phyloP scores from a whole-genome alignment of 2,888 invertebrate genomes.

The Hypselothyrea guttata region DNA sequence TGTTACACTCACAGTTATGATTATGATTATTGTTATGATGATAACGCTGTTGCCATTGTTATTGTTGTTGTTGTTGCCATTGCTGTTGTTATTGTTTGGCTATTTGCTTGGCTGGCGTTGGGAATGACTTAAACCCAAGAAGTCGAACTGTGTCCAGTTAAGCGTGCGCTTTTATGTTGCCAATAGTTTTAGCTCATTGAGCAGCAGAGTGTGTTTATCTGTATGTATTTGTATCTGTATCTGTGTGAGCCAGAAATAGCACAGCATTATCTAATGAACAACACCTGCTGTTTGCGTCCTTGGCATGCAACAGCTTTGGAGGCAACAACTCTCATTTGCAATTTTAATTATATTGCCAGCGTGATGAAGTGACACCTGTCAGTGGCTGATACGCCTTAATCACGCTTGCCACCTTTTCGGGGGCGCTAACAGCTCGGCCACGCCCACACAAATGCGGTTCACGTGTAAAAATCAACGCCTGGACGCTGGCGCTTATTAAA shows the following conservation, averaged over 20 bases:
- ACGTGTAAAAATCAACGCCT: conserved; percentile 61
- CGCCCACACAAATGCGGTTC: conserved; percentile 6
- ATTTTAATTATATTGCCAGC: conserved; percentile 69
- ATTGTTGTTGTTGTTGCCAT: conserved; percentile 14
- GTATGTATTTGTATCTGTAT: not conserved
- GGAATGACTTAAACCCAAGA: conserved; percentile 33
- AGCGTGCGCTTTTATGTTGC: conserved; percentile 34
- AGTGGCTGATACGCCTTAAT: conserved; percentile 67
- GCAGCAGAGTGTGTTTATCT: not conserved
- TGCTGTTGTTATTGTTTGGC: conserved; percentile 41
- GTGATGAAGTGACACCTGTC: conserved; percentile 60
- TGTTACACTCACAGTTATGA: conserved; percentile 65
- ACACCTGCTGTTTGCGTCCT: conserved; percentile 33
- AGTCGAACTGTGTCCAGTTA: conserved; percentile 27
- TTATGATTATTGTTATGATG: conserved; percentile 71
- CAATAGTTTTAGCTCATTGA: conserved; percentile 34
- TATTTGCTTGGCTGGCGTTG: conserved; percentile 33
- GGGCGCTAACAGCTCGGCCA: conserved; percentile 11
- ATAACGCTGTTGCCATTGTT: conserved; percentile 48
- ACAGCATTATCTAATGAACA: conserved; percentile 34
- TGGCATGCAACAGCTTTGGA: conserved; percentile 7
- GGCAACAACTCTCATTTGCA: conserved; percentile 55
- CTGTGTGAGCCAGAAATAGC: conserved; percentile 7
- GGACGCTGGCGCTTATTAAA: conserved; percentile 60
- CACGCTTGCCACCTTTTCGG: conserved; percentile 43